phyloP scores from a whole-genome alignment of 2,797 vertebrate genomes.

The Heterohyrax brucei region DNA sequence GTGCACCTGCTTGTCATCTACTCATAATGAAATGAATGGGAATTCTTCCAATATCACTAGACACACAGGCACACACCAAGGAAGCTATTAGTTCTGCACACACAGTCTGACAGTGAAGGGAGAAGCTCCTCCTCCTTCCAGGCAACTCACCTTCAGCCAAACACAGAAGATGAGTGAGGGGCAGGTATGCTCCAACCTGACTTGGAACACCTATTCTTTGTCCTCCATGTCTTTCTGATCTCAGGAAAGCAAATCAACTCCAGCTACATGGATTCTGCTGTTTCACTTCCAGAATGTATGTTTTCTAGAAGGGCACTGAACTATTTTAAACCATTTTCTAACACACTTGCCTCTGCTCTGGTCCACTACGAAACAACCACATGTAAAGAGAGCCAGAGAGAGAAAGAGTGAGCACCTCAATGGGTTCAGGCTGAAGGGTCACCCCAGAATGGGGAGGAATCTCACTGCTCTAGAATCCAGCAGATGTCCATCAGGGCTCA shows the following conservation, averaged over 20 bases:
- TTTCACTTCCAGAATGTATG: background rate
- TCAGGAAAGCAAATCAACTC: slow-evolving; percentile 32
- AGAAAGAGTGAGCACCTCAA: background rate
- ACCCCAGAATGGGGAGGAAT: background rate
- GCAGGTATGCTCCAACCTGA: no score
- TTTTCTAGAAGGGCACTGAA: background rate
- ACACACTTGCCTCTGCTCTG: background rate
- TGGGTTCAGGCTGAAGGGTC: background rate
- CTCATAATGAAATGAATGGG: background rate
- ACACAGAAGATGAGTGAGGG: background rate
- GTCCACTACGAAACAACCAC: background rate
- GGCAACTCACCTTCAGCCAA: background rate
- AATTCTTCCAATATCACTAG: background rate
- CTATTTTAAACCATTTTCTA: slow-evolving; percentile 32
- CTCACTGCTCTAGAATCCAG: slow-evolving; percentile 2
- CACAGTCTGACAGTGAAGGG: background rate
- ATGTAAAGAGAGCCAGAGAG: background rate
- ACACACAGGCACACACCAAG: background rate
- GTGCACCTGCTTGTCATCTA: background rate
- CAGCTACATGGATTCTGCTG: background rate
- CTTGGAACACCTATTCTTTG: background rate
- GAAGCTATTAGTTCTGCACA: background rate
- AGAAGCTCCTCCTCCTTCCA: background rate
- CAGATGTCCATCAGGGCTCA: background rate
- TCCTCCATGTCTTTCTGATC: background rate